These are phyloP conservation scores for Abramis brama DNA, from an alignment of 2,113 vertebrate genomes.

Conservation along the genomic window DNA sequence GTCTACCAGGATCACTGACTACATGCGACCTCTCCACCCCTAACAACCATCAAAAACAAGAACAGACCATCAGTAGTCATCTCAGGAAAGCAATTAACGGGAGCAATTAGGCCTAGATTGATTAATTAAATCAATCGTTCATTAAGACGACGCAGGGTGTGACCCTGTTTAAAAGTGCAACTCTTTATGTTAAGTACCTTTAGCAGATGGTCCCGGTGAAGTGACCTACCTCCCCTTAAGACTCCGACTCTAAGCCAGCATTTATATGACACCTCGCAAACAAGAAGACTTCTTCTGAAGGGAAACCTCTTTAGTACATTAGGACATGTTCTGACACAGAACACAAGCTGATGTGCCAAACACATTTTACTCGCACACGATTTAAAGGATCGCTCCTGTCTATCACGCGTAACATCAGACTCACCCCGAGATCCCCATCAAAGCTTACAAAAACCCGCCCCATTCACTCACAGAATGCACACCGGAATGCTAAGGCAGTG, in stretches of 20 bases:
- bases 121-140: constrained; percentile 44
- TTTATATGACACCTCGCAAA: constrained; percentile 38
- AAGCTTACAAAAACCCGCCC: constrained; percentile 65
- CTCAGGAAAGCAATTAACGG: constrained; percentile 37
- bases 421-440: constrained; percentile 36
- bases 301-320: constrained; percentile 70
- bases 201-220: constrained; percentile 40
- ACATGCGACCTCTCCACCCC: background rate
- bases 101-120: constrained; percentile 26
- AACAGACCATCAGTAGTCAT: constrained; percentile 27
- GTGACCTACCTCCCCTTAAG: constrained; percentile 48
- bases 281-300: constrained; percentile 58
- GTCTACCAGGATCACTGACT: constrained; percentile 16
- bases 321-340: constrained; percentile 84
- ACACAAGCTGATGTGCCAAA: constrained; percentile 70
- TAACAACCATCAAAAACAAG: constrained; percentile 18
- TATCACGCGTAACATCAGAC: constrained; percentile 50
- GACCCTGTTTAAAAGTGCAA: constrained; percentile 62
- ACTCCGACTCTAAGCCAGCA: constrained; percentile 34
- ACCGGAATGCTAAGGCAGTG: constrained; percentile 34
- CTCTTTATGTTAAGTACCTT: constrained; percentile 64
- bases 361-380: constrained; percentile 63
- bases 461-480: constrained; percentile 55
- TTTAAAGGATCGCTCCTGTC: constrained; percentile 66
- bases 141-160: constrained; percentile 54